These are phyloP conservation scores for Carassius auratus DNA, from an alignment of 2,113 vertebrate species.

Conservation along the genomic window DNA sequence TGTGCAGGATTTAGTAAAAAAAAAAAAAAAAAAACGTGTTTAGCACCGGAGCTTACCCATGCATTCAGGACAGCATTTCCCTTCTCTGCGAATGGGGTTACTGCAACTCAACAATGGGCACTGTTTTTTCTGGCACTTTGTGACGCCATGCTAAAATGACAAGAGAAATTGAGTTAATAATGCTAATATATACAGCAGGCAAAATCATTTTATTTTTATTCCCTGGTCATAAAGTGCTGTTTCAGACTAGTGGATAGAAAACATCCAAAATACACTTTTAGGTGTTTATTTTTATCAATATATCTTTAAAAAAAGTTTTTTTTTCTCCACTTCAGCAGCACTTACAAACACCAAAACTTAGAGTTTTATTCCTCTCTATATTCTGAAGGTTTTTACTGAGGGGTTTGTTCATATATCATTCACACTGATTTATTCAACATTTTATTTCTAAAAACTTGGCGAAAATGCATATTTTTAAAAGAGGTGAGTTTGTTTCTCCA, in stretches of 20 bases:
- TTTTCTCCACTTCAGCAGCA: too few relatives aligned
- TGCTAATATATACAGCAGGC: too few relatives aligned
- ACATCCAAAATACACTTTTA: not conserved
- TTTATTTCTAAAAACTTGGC: too few relatives aligned
- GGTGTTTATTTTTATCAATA: too few relatives aligned
- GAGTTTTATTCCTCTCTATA: too few relatives aligned
- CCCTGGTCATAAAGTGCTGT: not conserved
- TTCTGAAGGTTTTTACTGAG: too few relatives aligned
- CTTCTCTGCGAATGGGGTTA: constrained; percentile 72
- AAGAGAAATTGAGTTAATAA: not conserved
- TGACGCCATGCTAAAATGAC: constrained; percentile 79
- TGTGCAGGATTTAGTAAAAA: not conserved
- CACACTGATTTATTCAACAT: too few relatives aligned
- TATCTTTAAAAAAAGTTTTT: too few relatives aligned
- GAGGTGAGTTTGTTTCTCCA: too few relatives aligned
- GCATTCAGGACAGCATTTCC: constrained; percentile 83
- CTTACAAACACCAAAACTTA: too few relatives aligned
- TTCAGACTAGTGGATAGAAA: not conserved
- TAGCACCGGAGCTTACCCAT: constrained; percentile 67
- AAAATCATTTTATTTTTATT: not conserved
- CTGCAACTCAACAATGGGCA: constrained; percentile 78
- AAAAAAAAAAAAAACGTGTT: not conserved
- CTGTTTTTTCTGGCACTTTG: constrained; percentile 87
- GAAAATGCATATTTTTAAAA: too few relatives aligned
- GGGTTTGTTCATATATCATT: too few relatives aligned